phyloP scores from a whole-genome alignment of 2,797 vertebrate species.

The Echiichthys vipera region DNA sequence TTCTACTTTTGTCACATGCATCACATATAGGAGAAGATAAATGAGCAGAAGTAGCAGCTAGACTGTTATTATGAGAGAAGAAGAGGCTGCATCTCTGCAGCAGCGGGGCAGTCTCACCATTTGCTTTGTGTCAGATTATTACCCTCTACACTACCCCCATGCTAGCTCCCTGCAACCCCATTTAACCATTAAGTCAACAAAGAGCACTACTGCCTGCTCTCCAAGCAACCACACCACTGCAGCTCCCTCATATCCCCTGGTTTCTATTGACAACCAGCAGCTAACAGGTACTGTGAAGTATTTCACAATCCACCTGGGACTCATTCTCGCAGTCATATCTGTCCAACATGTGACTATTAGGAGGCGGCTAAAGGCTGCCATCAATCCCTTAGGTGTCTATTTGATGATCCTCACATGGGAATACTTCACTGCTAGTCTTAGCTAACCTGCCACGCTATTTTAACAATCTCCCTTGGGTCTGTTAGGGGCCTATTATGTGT shows the following conservation, averaged over 20 bases:
- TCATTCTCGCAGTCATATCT: constrained; percentile 66
- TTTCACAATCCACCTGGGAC: constrained; percentile 71
- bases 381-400: constrained; percentile 75
- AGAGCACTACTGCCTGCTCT: constrained; percentile 32
- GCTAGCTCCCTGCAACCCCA: constrained; percentile 37
- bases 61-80: constrained; percentile 36
- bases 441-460: constrained; percentile 72
- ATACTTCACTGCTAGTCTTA: constrained; percentile 66
- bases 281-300: constrained; percentile 59
- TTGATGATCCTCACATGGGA: constrained; percentile 73
- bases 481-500: constrained; percentile 61
- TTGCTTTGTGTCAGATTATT: constrained; percentile 56
- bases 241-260: constrained; percentile 27
- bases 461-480: constrained; percentile 78
- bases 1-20: constrained; percentile 6
- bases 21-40: not conserved
- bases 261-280: constrained; percentile 68
- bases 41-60: constrained; percentile 21
- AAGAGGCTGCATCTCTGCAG: constrained; percentile 33
- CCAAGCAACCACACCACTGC: constrained; percentile 40
- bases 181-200: constrained; percentile 62
- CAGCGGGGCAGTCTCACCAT: constrained; percentile 46
- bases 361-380: constrained; percentile 66
- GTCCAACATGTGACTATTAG: constrained; percentile 71
- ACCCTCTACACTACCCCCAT: constrained; percentile 20